phyloP scores from a whole-genome alignment of 2,797 vertebrate genomes.

The Gymnopithys bicolor region DNA sequence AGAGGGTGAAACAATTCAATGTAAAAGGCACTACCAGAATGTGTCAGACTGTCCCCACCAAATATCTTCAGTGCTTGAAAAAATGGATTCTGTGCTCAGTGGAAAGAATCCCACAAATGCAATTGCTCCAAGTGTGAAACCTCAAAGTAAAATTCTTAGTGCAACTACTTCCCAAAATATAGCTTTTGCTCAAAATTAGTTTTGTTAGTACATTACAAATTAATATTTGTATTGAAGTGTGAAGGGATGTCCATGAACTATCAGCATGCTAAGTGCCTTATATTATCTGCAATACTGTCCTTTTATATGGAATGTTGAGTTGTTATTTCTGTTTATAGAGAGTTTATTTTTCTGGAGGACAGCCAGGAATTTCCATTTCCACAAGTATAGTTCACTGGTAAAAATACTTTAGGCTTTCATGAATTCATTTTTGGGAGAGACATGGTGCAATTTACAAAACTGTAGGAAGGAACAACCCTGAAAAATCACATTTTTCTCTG shows the following conservation, averaged over 20 bases:
- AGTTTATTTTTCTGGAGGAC: neutral
- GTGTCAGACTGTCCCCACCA: neutral
- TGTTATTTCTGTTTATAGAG: neutral
- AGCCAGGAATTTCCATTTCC: neutral
- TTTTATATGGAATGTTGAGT: neutral
- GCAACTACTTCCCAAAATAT: neutral
- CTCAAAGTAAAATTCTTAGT: neutral
- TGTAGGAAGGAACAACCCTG: slow-evolving; percentile 24
- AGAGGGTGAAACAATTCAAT: neutral
- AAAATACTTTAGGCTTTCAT: neutral
- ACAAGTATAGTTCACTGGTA: neutral
- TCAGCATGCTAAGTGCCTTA: neutral
- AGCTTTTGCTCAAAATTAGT: neutral
- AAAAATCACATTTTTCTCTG: slow-evolving; percentile 37
- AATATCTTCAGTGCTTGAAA: neutral
- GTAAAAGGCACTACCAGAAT: neutral
- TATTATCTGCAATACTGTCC: neutral
- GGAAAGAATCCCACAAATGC: neutral
- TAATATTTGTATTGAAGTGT: neutral
- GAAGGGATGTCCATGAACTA: neutral
- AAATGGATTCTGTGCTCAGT: neutral
- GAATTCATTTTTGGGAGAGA: neutral
- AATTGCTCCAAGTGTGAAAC: neutral
- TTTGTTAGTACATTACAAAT: neutral
- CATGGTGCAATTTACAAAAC: slow-evolving; percentile 33